Base-by-base conservation (phyloP, 2,888 invertebrate species). In the Drosophila mettleri region DNA sequence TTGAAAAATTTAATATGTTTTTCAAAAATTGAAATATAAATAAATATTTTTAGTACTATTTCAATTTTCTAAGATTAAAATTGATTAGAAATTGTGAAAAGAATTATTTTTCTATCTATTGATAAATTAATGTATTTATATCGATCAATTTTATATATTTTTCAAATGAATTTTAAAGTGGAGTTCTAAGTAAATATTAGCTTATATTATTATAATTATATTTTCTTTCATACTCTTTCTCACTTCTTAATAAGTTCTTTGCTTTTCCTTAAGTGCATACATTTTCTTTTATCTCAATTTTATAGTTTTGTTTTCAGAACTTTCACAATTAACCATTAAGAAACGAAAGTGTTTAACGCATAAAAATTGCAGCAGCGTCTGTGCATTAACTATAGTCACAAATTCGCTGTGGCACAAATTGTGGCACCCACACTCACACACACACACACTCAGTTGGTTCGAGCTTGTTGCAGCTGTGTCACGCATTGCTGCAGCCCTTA, bases 401-500 rank as follows among this genome's bases (percentile, higher is more conserved):
- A 39, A 18, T 31, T 7, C 16, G 12, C 33, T 49, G 49, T 51
- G 64, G 49, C 43, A 46, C 67, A 58, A 41, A 31, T 8, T 52
- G 65, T 46, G 62, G 62, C 68, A 55, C 45, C 48, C 27, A 43
- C 53, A 34, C 9, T 16, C 29, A 2, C 43, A 51, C 33, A 49
- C 22, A 53, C 51, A 45, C 52, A 31, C 52, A 29, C 9, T 1
- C 46, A 4, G 31, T 14, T 7, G 14, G 29, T 0, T 7, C 12
- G 3, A 18, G 31, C 41, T n/a, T 31, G 12, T 3, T 1, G 36
- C 52, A 45, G 9, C 34, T 63, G 54, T 48, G 67, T 51, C 72
- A 75, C 75, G 59, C 75, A 60, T 20, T 49, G 67, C 68, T 49
- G 69, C 69, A 59, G 65, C 64, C 66, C 66, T 79, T 82, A 82